Evolutionary conservation across 2,113 vertebrate species (phyloP), one percentile per base, ranked within the genome.

Genomic region (Psittacula cyanocephala): DNA sequence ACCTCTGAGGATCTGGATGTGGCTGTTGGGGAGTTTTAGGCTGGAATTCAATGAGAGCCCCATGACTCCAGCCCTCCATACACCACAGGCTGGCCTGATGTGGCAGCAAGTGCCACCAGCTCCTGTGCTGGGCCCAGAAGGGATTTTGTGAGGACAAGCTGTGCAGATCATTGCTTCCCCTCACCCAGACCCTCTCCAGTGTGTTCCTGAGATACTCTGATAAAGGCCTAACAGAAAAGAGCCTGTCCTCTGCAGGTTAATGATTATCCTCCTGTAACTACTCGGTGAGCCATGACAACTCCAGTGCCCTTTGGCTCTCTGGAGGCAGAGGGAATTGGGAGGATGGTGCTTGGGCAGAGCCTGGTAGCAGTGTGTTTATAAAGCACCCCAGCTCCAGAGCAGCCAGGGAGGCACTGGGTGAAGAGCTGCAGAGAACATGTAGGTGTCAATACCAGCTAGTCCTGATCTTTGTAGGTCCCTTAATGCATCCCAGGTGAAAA

Each of bases 201-300:
- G 28, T 63, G 53, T n/a, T 55, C 55, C 55, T 47, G 14, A 97
- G 93, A 94, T 88, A 83, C 75, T 37, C 57, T 13, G 85, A 91
- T 89, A 94, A 86, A 88, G 57, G 60, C 41, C 59, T 70, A 65
- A 91, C 95, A 96, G 96, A 96, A 76, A 85, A 47, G 39, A 57
- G 52, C 33, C 81, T 97, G 65, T 96, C 94, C 87, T 83, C 76
- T 63, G 72, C 89, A 70, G 69, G 92, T 96, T 97, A 97, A 96
- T 97, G 37, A 96, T 97, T 97, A 95, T 86, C 78, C 53, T 70
- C 62, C 22, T 11, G 19, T 74, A 94, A 72, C 92, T 78, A 88
- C 57, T 22, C 41, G 1, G 63, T 72, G 93, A 94, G 62, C 77
- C 87, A n/a, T 31, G 71, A 76, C 83, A 93, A 72, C 81, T 89